phyloP scores from a whole-genome alignment of 2,797 vertebrate species.

The Tokudaia muenninki region DNA sequence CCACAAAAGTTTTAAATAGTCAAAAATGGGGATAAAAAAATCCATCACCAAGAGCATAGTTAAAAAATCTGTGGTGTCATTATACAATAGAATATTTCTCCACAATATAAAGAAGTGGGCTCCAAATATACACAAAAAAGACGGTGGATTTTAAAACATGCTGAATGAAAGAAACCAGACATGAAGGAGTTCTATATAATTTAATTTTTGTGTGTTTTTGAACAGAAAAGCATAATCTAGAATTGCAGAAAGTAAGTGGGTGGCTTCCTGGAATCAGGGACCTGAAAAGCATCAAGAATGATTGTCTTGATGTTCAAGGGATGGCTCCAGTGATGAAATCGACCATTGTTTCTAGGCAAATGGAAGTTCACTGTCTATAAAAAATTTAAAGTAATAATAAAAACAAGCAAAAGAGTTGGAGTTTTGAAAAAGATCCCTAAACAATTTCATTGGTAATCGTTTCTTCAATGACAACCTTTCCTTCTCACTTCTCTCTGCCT shows the following conservation, averaged over 20 bases:
- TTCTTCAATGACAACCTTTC: not conserved
- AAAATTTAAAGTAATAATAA: constrained; percentile 38
- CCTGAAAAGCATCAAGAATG: not conserved
- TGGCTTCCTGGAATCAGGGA: not conserved
- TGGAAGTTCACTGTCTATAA: not conserved
- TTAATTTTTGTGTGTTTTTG: not conserved
- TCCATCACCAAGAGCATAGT: not conserved
- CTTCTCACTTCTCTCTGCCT: not conserved
- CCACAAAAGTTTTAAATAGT: not conserved
- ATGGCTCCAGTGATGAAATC: not conserved
- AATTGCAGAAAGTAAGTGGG: not conserved
- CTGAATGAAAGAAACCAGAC: constrained; percentile 42
- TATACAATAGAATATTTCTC: constrained; percentile 8
- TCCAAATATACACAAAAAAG: not conserved
- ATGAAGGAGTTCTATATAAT: not conserved
- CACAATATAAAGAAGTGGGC: not conserved
- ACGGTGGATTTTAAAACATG: not conserved
- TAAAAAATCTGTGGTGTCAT: not conserved
- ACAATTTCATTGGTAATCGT: not conserved
- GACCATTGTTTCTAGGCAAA: not conserved
- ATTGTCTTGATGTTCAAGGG: not conserved
- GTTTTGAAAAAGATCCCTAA: not conserved
- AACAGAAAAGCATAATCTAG: not conserved
- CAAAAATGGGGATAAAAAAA: not conserved
- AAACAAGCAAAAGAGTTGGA: not conserved